A percentile compares a stretch with the other conserved stretches of the same genome.
These are phyloP conservation scores for Isichthys henryi DNA, from an alignment of 2,113 vertebrate species.

Conservation along the genomic window DNA sequence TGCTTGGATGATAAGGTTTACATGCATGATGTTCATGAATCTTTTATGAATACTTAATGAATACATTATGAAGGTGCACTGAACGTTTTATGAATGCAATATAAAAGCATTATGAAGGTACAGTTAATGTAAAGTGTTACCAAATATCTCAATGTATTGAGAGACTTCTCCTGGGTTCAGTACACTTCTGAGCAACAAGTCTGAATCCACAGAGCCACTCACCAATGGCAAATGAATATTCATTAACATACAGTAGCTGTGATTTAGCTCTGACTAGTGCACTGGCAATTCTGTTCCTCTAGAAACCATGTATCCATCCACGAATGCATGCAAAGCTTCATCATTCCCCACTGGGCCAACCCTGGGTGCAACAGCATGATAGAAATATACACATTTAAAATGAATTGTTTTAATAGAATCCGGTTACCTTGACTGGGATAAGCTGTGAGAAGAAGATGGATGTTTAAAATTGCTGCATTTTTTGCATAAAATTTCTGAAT, in stretches of 20 bases:
- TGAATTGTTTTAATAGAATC: not conserved
- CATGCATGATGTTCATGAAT: too few species aligned
- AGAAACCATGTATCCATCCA: not conserved
- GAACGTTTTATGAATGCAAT: too few species aligned
- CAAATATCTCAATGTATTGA: not conserved
- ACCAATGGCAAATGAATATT: not conserved
- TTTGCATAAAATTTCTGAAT: not conserved
- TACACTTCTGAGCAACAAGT: not conserved
- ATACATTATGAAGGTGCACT: too few species aligned
- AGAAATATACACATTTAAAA: not conserved
- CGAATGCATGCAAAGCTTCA: not conserved
- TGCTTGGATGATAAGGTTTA: too few species aligned
- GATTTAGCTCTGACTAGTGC: not conserved
- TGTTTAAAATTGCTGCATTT: not conserved
- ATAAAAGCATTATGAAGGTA: too few species aligned
- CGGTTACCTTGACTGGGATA: not conserved
- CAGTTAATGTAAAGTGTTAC: too few species aligned
- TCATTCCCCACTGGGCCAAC: not conserved
- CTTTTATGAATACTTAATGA: too few species aligned
- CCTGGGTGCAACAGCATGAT: not conserved
- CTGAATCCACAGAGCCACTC: not conserved
- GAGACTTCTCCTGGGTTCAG: not conserved
- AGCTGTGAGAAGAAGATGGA: not conserved
- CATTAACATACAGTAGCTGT: not conserved
- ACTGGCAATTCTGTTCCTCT: not conserved